phyloP scores from a whole-genome alignment of 2,888 invertebrate species.

The Gisinianus flammeolus region DNA sequence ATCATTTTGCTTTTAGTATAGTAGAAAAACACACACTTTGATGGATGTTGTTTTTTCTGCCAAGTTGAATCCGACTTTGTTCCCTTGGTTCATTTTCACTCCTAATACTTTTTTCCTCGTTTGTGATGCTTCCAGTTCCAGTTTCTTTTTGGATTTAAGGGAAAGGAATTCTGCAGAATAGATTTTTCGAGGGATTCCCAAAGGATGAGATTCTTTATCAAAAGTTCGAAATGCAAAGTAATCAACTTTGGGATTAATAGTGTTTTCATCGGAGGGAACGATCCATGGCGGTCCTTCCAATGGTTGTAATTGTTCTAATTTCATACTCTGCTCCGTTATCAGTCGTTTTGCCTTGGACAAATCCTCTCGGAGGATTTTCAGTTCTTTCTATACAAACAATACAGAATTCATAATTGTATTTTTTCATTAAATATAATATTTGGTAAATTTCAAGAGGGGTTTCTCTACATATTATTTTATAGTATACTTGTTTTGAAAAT shows the following conservation, averaged over 20 bases:
- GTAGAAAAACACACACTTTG: no score
- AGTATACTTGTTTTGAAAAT: not conserved
- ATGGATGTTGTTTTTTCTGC: no score
- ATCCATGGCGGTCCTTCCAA: constrained; percentile 13
- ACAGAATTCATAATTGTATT: no score
- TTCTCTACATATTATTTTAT: not conserved
- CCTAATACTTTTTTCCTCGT: no score
- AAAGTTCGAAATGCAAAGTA: constrained; percentile 28
- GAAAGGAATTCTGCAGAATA: constrained; percentile 4
- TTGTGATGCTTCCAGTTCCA: no score
- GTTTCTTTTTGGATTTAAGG: no score
- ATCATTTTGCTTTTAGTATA: no score
- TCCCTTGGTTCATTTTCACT: no score
- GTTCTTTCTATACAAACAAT: constrained; percentile 28
- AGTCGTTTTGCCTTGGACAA: not conserved
- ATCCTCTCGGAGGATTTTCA: constrained; percentile 28
- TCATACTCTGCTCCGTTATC: constrained; percentile 11
- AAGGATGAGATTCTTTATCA: not conserved
- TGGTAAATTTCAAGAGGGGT: no score
- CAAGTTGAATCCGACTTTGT: no score
- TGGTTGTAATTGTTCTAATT: not conserved
- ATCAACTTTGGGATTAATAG: constrained; percentile 1
- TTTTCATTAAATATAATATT: no score
- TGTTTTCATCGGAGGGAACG: constrained; percentile 8
- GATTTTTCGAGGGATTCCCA: not conserved